phyloP scores from a whole-genome alignment of 2,888 invertebrate species.

The Agrotis segetum region DNA sequence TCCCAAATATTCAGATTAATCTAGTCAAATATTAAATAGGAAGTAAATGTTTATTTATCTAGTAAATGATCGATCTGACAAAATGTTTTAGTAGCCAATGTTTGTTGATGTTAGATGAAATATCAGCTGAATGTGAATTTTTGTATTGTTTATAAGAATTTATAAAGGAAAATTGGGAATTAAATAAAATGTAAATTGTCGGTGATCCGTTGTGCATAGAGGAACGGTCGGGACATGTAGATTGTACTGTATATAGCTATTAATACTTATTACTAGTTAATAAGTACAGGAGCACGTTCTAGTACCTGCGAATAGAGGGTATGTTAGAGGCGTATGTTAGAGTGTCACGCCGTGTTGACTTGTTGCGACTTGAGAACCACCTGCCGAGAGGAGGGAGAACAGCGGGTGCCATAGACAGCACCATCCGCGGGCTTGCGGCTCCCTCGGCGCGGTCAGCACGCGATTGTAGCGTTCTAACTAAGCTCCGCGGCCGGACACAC shows the following conservation, averaged over 20 bases:
- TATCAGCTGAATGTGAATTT: conserved; percentile 47
- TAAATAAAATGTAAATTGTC: conserved; percentile 28
- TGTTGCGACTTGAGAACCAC: conserved; percentile 1
- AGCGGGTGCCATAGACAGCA: background rate
- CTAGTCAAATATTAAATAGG: conserved; percentile 36
- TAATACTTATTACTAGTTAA: conserved; percentile 77
- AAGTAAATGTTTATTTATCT: conserved; percentile 57
- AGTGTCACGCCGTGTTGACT: conserved; percentile 61
- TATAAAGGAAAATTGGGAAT: conserved; percentile 37
- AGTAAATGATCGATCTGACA: conserved; percentile 51
- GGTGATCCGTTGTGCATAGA: conserved; percentile 61
- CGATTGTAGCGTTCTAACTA: conserved; percentile 57
- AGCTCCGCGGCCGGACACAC: conserved; percentile 62
- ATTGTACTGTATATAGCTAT: conserved; percentile 83
- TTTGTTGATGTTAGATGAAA: conserved; percentile 66
- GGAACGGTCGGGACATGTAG: conserved; percentile 82
- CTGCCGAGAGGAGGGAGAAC: background rate
- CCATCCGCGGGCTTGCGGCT: background rate
- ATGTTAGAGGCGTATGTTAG: conserved; percentile 69
- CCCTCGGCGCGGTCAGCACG: conserved; percentile 56
- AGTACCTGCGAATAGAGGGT: conserved; percentile 74
- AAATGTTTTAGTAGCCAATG: conserved; percentile 60
- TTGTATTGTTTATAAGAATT: conserved; percentile 50
- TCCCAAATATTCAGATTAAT: conserved; percentile 34
- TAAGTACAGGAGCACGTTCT: conserved; percentile 73